phyloP scores from a whole-genome alignment of 2,797 vertebrate species.

The Cottoperca gobio region DNA sequence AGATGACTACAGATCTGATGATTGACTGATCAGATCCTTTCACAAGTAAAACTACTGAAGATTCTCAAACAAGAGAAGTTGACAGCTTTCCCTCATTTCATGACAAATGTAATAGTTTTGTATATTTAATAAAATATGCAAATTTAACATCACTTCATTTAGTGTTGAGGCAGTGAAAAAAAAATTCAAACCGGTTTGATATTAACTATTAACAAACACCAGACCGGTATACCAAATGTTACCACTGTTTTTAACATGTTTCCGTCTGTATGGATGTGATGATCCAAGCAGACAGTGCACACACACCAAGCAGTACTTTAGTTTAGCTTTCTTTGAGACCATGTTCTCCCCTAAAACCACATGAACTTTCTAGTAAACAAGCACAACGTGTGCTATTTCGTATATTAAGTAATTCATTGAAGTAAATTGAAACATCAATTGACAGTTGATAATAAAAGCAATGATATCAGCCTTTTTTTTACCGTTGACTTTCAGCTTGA shows the following conservation, averaged over 20 bases:
- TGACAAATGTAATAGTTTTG: background rate
- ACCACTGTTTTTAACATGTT: no score
- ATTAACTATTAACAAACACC: no score
- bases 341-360: no score
- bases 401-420: background rate
- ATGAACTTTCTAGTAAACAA: no score
- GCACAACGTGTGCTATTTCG: background rate
- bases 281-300: no score
- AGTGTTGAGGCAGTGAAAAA: no score
- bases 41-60: background rate
- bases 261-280: no score
- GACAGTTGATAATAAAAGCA: background rate
- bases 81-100: background rate
- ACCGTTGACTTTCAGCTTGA: background rate
- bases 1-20: background rate
- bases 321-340: no score
- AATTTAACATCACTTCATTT: background rate
- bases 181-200: no score
- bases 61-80: background rate
- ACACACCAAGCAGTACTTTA: no score
- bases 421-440: background rate
- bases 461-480: background rate
- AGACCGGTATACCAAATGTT: no score
- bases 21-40: background rate
- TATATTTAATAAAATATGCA: no score